These are phyloP conservation scores for Ceriagrion tenellum DNA, from an alignment of 2,888 invertebrate genomes.

Conservation along the genomic window DNA sequence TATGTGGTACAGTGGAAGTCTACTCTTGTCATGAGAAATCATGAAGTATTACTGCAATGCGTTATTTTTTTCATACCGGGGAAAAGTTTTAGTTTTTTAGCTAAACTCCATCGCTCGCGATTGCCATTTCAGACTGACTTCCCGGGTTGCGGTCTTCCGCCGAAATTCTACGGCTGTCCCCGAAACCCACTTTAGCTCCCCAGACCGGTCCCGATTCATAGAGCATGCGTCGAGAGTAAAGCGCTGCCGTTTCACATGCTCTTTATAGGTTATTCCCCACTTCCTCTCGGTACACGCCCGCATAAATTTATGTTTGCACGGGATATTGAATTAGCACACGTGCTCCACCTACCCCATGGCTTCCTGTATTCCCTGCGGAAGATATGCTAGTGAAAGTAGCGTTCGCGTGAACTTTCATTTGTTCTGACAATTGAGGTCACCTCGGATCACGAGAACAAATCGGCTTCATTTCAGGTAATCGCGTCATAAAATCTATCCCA, in stretches of 20 bases:
- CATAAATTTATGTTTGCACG: not conserved
- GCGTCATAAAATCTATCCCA: not conserved
- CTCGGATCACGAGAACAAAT: not conserved
- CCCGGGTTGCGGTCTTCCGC: not conserved
- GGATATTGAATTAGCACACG: not conserved
- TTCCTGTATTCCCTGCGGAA: no score
- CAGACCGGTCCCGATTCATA: not conserved
- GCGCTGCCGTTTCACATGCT: not conserved
- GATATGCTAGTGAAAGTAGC: no score
- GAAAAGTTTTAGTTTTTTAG: no score
- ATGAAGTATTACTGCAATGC: no score
- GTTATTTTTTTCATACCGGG: no score
- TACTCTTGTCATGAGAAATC: no score
- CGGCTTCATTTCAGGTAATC: not conserved
- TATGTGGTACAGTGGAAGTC: no score
- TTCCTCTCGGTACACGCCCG: not conserved
- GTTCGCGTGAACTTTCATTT: not conserved
- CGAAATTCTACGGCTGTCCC: not conserved
- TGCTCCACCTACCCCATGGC: not conserved
- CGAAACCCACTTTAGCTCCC: not conserved
- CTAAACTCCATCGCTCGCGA: no score
- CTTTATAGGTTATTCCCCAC: not conserved
- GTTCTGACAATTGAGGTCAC: not conserved
- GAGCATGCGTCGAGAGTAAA: not conserved
- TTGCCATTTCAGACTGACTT: no score